Conservation (phyloP, 2,113 vertebrate species). For the Podilymbus podiceps region DNA sequence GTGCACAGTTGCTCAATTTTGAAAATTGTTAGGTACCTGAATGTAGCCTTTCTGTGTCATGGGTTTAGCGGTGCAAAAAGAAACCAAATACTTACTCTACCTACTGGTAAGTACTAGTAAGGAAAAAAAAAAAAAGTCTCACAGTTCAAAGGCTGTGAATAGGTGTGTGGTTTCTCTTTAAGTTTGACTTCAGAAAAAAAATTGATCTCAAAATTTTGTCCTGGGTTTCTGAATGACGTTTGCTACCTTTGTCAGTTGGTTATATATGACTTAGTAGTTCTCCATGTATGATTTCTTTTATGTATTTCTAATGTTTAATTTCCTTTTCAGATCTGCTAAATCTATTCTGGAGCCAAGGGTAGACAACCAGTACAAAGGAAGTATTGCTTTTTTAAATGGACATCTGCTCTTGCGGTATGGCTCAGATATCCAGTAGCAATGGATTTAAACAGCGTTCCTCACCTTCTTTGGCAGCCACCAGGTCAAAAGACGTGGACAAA, state of each 20-base stretch:
- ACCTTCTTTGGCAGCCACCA: slow-evolving; percentile 60
- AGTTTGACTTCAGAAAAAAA: not conserved
- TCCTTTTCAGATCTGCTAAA: slow-evolving; percentile 57
- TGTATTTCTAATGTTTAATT: not conserved
- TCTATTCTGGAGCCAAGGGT: not conserved
- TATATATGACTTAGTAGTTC: not conserved
- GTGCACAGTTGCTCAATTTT: not conserved
- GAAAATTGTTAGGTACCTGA: not conserved
- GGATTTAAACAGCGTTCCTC: slow-evolving; percentile 84
- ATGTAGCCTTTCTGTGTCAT: not conserved
- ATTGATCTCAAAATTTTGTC: not conserved
- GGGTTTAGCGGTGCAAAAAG: not conserved
- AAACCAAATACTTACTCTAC: not conserved
- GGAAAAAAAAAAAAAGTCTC: not conserved
- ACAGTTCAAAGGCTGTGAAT: not conserved
- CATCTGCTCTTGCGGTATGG: slow-evolving; percentile 82
- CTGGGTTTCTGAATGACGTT: not conserved
- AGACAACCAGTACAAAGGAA: not conserved
- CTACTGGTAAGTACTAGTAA: not conserved
- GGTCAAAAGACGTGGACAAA: slow-evolving; percentile 87
- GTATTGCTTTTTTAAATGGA: slow-evolving; percentile 74
- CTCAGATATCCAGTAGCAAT: slow-evolving; percentile 91
- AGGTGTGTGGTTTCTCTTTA: not conserved
- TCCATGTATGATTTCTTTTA: not conserved
- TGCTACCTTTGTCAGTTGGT: not conserved